Evolutionary conservation across 2,797 vertebrate species (phyloP).

Genomic region (Tenualosa thibaudeaui): DNA sequence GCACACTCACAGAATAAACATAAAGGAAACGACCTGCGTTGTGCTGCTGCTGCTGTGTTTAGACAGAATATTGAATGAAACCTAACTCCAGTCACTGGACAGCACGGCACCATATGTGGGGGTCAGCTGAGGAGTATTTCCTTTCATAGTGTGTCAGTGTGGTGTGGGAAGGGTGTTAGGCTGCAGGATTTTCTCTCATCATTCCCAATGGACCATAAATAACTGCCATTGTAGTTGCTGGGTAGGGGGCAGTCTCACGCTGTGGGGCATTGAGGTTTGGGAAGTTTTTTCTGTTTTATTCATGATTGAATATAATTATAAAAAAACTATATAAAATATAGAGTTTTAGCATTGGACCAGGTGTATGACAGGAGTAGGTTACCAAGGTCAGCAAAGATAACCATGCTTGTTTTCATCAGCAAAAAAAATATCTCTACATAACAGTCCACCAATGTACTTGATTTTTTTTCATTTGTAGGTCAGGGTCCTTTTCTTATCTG

Average conservation of each 20-base stretch:
- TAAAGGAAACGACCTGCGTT: neutral
- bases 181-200: constrained; percentile 25
- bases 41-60: neutral
- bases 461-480: neutral
- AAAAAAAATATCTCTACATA: neutral
- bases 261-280: neutral
- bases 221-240: constrained; percentile 35
- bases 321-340: no score
- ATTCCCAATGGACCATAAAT: constrained; percentile 38
- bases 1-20: neutral
- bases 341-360: neutral
- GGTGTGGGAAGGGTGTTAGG: constrained; percentile 12
- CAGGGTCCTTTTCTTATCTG: neutral
- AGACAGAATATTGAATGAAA: neutral
- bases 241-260: neutral
- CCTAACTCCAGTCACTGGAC: neutral
- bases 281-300: neutral
- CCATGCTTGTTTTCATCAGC: neutral
- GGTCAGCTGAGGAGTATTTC: constrained; percentile 24
- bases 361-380: no score
- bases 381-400: no score
- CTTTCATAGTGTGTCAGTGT: constrained; percentile 30
- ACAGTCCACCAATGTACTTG: neutral
- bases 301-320: neutral
- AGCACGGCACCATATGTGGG: constrained; percentile 20